Conservation (phyloP, 2,113 vertebrate species). For the Trogon melanurus region DNA sequence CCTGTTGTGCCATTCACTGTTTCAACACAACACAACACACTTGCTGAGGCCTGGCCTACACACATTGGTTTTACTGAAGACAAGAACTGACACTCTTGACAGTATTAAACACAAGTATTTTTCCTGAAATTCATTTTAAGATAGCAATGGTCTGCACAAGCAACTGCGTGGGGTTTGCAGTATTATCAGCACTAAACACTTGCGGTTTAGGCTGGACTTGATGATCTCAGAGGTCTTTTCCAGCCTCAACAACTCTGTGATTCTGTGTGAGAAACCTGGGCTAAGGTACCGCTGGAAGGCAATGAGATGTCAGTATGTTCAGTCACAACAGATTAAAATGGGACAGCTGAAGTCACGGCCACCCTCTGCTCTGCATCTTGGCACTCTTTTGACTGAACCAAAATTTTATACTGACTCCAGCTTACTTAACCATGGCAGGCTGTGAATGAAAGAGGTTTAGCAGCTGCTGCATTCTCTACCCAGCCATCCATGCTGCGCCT, state of each 20-base stretch:
- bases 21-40: constrained; percentile 38
- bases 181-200: not conserved
- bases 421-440: not conserved
- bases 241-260: too few relatives aligned
- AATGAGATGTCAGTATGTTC: not conserved
- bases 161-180: not conserved
- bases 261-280: not conserved
- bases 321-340: not conserved
- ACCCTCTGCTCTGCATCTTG: not conserved
- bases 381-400: not conserved
- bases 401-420: not conserved
- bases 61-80: not conserved
- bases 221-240: too few relatives aligned
- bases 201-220: too few relatives aligned
- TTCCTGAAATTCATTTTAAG: not conserved
- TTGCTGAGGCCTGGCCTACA: not conserved
- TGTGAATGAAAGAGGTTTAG: not conserved
- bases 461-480: not conserved
- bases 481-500: not conserved
- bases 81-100: not conserved
- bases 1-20: constrained; percentile 96
- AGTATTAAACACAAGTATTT: not conserved
- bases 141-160: not conserved
- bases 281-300: not conserved
- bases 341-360: not conserved